These are phyloP conservation scores for Maniola hyperantus DNA, from an alignment of 2,888 invertebrate species.

Conservation along the genomic window DNA sequence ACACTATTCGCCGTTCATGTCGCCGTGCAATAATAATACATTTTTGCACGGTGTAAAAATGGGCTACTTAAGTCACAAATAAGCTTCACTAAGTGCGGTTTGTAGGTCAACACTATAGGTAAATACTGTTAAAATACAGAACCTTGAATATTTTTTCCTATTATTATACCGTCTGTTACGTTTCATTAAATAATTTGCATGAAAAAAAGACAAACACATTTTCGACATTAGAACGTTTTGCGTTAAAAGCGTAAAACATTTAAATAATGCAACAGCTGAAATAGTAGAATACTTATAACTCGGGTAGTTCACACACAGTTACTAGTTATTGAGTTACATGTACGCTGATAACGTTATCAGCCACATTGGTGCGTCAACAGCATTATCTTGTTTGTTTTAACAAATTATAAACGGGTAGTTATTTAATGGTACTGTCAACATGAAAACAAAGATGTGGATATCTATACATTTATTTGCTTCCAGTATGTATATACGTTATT, in stretches of 20 bases:
- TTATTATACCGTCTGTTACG: neutral
- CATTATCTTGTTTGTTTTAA: constrained; percentile 68
- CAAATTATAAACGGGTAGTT: constrained; percentile 50
- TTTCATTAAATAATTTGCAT: neutral
- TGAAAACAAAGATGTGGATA: constrained; percentile 35
- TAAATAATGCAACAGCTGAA: neutral
- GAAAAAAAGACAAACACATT: neutral
- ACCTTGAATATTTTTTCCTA: neutral
- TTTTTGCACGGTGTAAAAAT: too few relatives aligned
- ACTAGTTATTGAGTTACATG: constrained; percentile 29
- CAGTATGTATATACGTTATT: constrained; percentile 8
- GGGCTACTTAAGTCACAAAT: too few relatives aligned
- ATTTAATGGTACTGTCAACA: constrained; percentile 47
- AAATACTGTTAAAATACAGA: neutral
- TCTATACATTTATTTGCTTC: neutral
- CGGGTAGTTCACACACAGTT: constrained; percentile 38
- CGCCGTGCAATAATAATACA: too few relatives aligned
- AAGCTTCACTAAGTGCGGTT: too few relatives aligned
- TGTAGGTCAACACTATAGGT: too few relatives aligned
- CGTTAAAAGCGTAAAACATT: neutral
- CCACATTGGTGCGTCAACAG: constrained; percentile 72
- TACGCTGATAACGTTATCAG: constrained; percentile 71
- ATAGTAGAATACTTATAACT: neutral
- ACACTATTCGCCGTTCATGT: too few relatives aligned
- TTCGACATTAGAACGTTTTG: neutral